phyloP scores from a whole-genome alignment of 2,797 vertebrate genomes.

The Alosa sapidissima region DNA sequence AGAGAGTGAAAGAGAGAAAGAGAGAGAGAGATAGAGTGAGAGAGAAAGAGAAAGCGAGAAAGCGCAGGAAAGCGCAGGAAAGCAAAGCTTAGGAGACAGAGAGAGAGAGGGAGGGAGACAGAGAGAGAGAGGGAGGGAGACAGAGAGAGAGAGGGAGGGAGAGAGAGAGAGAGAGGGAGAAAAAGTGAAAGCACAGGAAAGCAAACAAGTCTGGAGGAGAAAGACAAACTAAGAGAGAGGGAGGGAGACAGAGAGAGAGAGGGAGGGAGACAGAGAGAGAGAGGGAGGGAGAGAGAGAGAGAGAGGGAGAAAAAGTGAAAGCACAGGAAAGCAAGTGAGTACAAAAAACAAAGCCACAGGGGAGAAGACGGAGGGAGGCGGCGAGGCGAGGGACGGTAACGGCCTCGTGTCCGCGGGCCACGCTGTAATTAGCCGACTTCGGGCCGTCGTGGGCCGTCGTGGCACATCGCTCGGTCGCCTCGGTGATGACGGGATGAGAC shows the following conservation, averaged over 20 bases:
- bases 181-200: neutral
- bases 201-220: conserved; percentile 12
- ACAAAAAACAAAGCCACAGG: no score
- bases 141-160: conserved; percentile 20
- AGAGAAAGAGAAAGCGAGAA: neutral
- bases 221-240: neutral
- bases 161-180: neutral
- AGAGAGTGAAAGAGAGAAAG: neutral
- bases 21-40: neutral
- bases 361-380: conserved; percentile 23
- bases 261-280: neutral
- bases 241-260: neutral
- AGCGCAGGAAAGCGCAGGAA: no score
- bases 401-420: conserved; percentile 64
- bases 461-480: conserved; percentile 43
- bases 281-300: neutral
- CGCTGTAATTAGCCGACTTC: conserved; percentile 75
- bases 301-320: neutral
- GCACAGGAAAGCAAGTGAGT: no score
- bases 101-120: neutral
- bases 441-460: conserved; percentile 61
- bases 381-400: conserved; percentile 48
- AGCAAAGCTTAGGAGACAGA: no score
- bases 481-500: conserved; percentile 43
- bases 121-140: neutral